Conservation (phyloP, 2,797 vertebrate species). For the Myioborus miniatus region DNA sequence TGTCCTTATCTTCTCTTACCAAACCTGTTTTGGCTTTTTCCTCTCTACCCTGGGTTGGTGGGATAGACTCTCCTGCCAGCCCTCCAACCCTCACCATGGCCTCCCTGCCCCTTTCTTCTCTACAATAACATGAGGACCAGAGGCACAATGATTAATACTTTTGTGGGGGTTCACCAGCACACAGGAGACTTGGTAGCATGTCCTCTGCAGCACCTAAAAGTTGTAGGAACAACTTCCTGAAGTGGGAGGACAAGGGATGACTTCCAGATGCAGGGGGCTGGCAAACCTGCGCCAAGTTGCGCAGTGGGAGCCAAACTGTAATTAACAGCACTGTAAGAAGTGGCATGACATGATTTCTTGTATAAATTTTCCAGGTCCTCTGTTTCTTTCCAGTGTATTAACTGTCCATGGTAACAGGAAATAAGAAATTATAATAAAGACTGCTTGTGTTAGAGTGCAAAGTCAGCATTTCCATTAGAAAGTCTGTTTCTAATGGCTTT, state of each 20-base stretch:
- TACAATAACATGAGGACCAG: not conserved
- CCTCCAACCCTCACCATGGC: not conserved
- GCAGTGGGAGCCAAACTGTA: conserved; percentile 29
- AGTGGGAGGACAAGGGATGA: not conserved
- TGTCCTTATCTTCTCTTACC: not conserved
- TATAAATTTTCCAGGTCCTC: conserved; percentile 66
- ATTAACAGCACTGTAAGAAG: conserved; percentile 50
- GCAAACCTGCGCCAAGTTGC: not conserved
- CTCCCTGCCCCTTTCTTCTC: not conserved
- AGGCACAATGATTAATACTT: not conserved
- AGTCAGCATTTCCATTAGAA: conserved; percentile 68
- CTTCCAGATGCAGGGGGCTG: conserved; percentile 39
- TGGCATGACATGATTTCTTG: not conserved
- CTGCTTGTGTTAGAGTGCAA: conserved; percentile 4
- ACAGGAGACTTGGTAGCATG: not conserved
- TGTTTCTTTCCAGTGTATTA: conserved; percentile 64
- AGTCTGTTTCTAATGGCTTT: conserved; percentile 58
- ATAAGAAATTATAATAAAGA: conserved; percentile 54
- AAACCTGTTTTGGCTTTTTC: not conserved
- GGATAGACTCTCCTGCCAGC: not conserved
- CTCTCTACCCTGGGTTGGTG: not conserved
- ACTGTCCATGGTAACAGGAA: conserved; percentile 61
- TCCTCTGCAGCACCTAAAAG: not conserved
- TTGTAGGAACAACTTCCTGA: not conserved
- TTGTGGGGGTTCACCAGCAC: not conserved